Percentiles rank a stretch among this genome's conserved stretches.
Conservation (phyloP, 1,140 invertebrate genomes). For the Ooceraea biroi region DNA sequence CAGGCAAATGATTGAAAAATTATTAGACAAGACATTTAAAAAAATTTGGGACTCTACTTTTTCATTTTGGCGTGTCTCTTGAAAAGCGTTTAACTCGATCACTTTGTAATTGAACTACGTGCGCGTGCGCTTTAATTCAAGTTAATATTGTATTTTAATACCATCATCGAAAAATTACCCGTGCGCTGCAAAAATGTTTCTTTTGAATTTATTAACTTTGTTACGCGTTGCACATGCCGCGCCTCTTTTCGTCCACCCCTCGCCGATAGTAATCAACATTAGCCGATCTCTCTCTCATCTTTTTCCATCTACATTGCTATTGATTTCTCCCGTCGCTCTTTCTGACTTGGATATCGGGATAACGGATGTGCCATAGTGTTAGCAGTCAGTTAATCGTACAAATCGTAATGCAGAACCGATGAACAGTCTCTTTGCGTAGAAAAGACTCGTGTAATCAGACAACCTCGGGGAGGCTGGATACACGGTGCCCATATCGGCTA, state of each 20-base stretch:
- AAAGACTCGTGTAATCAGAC: constrained; percentile 62
- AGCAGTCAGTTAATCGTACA: constrained; percentile 59
- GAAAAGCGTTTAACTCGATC: neutral
- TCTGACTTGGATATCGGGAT: constrained; percentile 22
- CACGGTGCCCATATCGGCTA: constrained; percentile 43
- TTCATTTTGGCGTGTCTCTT: neutral
- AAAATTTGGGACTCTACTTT: neutral
- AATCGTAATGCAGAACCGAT: constrained; percentile 42
- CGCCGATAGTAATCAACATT: constrained; percentile 50
- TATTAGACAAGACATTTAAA: no score
- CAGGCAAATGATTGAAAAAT: neutral
- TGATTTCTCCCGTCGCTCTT: constrained; percentile 29
- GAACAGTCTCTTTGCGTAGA: constrained; percentile 50
- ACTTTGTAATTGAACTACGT: neutral
- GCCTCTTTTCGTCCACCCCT: constrained; percentile 2
- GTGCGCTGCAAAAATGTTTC: neutral
- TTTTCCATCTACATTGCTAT: neutral
- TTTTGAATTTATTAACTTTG: constrained; percentile 20
- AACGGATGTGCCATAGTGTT: constrained; percentile 3
- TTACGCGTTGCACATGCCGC: neutral
- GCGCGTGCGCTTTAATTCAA: neutral
- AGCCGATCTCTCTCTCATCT: constrained; percentile 27
- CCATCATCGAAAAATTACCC: neutral
- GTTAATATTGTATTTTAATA: neutral
- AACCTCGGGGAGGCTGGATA: constrained; percentile 22